Percentiles rank a stretch among this genome's conserved stretches.
phyloP scores from a whole-genome alignment of 2,888 invertebrate genomes.

The Oscheius sp. region DNA sequence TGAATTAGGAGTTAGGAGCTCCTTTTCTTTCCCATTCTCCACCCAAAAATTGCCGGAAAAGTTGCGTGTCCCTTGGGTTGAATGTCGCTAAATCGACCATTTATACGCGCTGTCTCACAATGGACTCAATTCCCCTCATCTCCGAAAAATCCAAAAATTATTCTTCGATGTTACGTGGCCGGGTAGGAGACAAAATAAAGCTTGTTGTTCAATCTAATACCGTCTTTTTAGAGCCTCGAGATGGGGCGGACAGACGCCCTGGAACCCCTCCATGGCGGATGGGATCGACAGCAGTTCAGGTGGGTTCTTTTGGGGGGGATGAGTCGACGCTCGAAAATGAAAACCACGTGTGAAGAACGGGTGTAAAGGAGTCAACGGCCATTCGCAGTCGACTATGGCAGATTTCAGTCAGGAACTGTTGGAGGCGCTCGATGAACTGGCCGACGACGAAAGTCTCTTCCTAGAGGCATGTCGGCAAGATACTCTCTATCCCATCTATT shows the following conservation, averaged over 20 bases:
- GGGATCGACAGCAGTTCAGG: conserved; percentile 33
- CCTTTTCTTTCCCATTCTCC: neutral
- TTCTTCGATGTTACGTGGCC: neutral
- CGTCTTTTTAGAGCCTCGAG: conserved; percentile 33
- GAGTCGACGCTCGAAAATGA: neutral
- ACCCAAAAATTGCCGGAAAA: conserved; percentile 23
- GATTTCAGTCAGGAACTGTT: conserved; percentile 30
- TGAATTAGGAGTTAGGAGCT: neutral
- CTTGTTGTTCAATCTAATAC: too few relatives aligned
- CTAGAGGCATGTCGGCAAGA: conserved; percentile 37
- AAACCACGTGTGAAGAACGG: conserved; percentile 10
- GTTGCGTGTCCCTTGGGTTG: conserved; percentile 20
- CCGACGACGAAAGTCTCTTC: conserved; percentile 28
- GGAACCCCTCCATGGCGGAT: conserved; percentile 29
- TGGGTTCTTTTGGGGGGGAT: conserved; percentile 1
- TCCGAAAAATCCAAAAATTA: conserved; percentile 1
- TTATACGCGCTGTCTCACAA: conserved; percentile 1
- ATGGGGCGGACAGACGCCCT: conserved; percentile 33
- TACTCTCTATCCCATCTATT: conserved; percentile 54
- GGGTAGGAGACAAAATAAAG: neutral
- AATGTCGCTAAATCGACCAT: conserved; percentile 20
- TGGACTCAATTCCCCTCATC: conserved; percentile 19
- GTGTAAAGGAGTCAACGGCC: neutral
- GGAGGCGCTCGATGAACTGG: conserved; percentile 20
- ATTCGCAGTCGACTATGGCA: neutral